Evolutionary conservation across 2,113 vertebrate genomes (phyloP).

Genomic region (Megaceryle maxima): DNA sequence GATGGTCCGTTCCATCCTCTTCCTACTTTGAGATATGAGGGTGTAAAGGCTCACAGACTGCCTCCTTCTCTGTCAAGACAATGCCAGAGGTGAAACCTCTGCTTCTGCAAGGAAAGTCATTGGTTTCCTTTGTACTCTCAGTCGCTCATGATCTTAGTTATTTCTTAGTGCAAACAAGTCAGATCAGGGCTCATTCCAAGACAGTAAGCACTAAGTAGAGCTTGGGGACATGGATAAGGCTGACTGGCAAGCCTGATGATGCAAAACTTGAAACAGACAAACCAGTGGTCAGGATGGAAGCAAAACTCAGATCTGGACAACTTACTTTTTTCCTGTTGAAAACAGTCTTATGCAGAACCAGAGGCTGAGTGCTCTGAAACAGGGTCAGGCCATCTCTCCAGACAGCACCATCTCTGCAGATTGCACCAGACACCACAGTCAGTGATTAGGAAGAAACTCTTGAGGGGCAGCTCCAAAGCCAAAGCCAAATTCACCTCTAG

Average conservation of each 20-base stretch:
- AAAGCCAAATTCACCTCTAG: neutral
- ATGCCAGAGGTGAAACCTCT: neutral
- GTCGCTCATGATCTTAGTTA: neutral
- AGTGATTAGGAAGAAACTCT: neutral
- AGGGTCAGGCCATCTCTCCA: neutral
- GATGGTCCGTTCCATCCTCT: neutral
- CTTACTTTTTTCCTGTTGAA: neutral
- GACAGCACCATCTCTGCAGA: neutral
- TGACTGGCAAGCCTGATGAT: neutral
- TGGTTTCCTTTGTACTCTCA: neutral
- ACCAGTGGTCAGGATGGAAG: neutral
- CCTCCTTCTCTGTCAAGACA: neutral
- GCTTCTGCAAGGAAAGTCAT: neutral
- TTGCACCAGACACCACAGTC: neutral
- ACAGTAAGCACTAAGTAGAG: neutral
- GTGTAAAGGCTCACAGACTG: neutral
- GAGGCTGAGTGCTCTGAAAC: neutral
- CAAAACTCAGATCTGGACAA: neutral
- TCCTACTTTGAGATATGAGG: neutral
- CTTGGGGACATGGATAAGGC: neutral
- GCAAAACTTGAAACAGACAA: neutral
- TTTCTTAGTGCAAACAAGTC: neutral
- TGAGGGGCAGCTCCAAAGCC: neutral
- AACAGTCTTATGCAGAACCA: neutral
- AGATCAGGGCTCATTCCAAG: neutral